phyloP scores from a whole-genome alignment of 2,888 invertebrate genomes.

The Andrena camellia region DNA sequence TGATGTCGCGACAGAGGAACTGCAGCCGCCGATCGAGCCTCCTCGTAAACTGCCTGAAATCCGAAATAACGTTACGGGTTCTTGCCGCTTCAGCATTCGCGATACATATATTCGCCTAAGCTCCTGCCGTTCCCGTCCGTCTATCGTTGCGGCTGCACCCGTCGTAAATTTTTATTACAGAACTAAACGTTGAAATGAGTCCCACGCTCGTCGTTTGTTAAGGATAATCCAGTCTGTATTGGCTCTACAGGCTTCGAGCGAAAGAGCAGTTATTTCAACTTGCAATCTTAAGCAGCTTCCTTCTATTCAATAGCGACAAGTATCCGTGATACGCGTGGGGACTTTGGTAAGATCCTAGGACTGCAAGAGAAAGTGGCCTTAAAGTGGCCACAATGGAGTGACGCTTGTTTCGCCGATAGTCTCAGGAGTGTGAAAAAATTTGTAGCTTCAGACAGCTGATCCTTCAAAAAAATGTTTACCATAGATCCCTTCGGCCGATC shows the following conservation, averaged over 20 bases:
- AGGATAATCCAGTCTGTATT: background rate
- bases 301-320: no score
- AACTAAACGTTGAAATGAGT: constrained; percentile 6
- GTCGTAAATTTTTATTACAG: constrained; percentile 28
- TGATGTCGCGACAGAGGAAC: constrained; percentile 41
- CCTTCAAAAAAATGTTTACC: constrained; percentile 5
- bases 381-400: background rate
- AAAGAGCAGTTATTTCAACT: no score
- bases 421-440: background rate
- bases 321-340: no score
- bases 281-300: no score
- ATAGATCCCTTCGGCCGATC: background rate
- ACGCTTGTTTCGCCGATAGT: background rate
- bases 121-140: constrained; percentile 25
- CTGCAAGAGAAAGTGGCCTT: background rate
- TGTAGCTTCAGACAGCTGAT: background rate
- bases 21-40: constrained; percentile 40
- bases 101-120: constrained; percentile 41
- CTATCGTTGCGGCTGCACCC: background rate
- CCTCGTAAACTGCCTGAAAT: constrained; percentile 54
- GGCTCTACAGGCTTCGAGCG: no score
- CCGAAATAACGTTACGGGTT: constrained; percentile 47
- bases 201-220: background rate
- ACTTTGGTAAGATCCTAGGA: no score
- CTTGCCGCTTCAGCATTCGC: constrained; percentile 20